Conservation (phyloP, 2,888 invertebrate species). For the Apotomis capreana region DNA sequence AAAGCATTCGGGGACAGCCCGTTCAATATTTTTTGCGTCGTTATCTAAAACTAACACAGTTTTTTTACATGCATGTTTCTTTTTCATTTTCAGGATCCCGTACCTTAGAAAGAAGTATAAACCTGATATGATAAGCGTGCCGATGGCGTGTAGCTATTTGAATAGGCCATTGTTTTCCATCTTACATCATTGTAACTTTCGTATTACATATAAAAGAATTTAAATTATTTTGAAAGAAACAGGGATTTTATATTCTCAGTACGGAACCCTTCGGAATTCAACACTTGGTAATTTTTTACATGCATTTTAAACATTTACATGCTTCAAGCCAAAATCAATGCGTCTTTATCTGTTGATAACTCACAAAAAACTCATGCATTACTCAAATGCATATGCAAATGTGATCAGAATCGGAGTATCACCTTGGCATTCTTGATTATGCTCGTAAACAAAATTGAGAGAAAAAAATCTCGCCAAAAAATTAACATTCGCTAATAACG, state of each 20-base stretch:
- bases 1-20: slow-evolving; percentile 20
- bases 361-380: slow-evolving; percentile 31
- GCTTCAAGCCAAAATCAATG: neutral
- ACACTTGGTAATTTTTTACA: neutral
- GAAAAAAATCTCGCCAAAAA: slow-evolving; percentile 25
- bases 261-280: neutral
- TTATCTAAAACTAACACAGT: neutral
- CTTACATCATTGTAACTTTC: no score
- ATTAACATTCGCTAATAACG: neutral
- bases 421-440: slow-evolving; percentile 36
- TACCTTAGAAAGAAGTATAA: no score
- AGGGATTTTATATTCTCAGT: neutral
- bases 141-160: no score
- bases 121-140: no score
- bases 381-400: slow-evolving; percentile 29
- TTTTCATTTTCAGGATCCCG: neutral
- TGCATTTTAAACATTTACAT: slow-evolving; percentile 6
- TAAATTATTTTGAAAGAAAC: no score
- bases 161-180: no score
- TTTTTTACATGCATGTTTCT: slow-evolving; percentile 3
- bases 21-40: neutral
- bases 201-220: no score
- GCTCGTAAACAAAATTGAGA: neutral
- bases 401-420: slow-evolving; percentile 17
- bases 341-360: neutral